Conservation (phyloP, 2,888 invertebrate genomes). For the Agrochola lota region DNA sequence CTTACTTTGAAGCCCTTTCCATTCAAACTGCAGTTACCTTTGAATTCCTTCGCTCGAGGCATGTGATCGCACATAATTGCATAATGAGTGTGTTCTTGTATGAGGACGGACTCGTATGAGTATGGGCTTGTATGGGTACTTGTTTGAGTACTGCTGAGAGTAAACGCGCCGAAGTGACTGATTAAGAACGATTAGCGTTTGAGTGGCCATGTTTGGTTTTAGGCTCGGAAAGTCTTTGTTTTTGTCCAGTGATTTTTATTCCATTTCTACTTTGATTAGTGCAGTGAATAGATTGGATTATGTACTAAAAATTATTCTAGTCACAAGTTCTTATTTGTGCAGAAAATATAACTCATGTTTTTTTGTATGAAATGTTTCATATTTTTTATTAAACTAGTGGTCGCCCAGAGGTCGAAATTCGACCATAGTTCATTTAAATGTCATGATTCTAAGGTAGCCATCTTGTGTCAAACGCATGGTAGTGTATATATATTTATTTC, state of each 20-base stretch:
- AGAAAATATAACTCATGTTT: background rate
- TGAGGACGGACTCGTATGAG: slow-evolving; percentile 63
- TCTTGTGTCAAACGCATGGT: no score
- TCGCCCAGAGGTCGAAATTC: no score
- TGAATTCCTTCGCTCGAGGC: slow-evolving; percentile 41
- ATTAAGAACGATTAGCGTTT: slow-evolving; percentile 82
- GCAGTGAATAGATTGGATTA: background rate
- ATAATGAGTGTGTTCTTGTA: slow-evolving; percentile 67
- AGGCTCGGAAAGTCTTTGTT: slow-evolving; percentile 19
- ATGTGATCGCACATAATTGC: slow-evolving; percentile 70
- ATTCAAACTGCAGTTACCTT: slow-evolving; percentile 53
- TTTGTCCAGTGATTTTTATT: background rate
- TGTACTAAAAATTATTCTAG: background rate
- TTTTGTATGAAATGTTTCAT: background rate
- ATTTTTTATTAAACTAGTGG: background rate
- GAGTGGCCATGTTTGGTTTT: slow-evolving; percentile 62
- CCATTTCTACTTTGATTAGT: background rate
- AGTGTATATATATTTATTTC: no score
- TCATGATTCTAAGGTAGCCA: no score
- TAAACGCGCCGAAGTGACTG: slow-evolving; percentile 78
- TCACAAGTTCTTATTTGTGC: background rate
- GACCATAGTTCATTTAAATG: no score
- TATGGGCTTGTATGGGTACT: slow-evolving; percentile 62
- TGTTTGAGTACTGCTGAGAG: slow-evolving; percentile 70
- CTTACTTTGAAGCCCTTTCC: slow-evolving; percentile 48